Evolutionary conservation across 2,888 invertebrate genomes (phyloP).

Genomic region (Plebejus anna): DNA sequence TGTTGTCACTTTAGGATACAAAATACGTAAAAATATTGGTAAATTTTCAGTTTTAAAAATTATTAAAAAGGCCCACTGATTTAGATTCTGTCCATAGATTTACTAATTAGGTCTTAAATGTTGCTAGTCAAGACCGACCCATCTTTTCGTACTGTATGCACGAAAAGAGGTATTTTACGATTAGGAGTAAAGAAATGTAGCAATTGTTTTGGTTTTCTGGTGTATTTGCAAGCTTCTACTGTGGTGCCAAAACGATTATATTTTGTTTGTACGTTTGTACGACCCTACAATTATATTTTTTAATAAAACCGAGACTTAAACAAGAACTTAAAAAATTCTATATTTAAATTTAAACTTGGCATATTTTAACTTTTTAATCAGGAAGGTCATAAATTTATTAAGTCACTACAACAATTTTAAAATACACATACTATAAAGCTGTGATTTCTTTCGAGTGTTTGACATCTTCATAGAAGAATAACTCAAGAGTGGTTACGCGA

Average conservation of each 20-base stretch:
- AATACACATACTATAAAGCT: neutral
- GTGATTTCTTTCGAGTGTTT: slow-evolving; percentile 4
- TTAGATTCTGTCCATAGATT: slow-evolving; percentile 15
- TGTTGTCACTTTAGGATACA: neutral
- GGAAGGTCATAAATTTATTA: neutral
- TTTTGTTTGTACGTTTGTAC: slow-evolving; percentile 7
- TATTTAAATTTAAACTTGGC: neutral
- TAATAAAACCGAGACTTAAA: neutral
- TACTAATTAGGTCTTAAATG: slow-evolving; percentile 4
- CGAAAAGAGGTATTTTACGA: neutral
- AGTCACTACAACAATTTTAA: slow-evolving; percentile 1
- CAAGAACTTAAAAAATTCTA: neutral
- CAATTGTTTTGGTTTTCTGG: neutral
- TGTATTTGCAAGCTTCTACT: neutral
- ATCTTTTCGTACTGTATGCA: neutral
- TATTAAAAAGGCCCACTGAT: slow-evolving; percentile 6
- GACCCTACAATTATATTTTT: neutral
- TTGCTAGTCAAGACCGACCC: slow-evolving; percentile 10
- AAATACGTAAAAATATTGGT: neutral
- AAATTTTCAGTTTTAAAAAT: neutral
- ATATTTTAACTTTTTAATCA: neutral
- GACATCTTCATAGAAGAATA: slow-evolving; percentile 13
- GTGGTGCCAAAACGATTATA: slow-evolving; percentile 2
- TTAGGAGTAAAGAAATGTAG: neutral
- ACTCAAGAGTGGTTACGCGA: neutral